Base-by-base conservation (phyloP, 1,140 invertebrate genomes). In the Doryteuthis pealeii region DNA sequence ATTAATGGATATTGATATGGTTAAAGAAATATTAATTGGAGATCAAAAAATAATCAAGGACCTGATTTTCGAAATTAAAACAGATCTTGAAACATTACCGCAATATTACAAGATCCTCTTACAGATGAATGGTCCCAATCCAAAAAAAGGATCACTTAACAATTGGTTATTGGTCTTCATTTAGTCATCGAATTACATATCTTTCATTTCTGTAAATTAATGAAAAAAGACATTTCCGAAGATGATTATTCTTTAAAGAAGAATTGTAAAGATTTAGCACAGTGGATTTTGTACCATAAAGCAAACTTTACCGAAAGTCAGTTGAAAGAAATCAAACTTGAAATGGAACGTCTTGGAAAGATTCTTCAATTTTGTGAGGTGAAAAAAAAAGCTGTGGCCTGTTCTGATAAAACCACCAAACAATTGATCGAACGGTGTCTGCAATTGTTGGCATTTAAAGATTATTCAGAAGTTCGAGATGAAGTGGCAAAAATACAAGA, bases 1-100 rank as follows among this genome's bases (percentile, higher is more conserved):
- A 43, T 85, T 90, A 22, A 79, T 83, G 54, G 89, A 91, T 76
- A 90, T 93, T 49, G 88, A 89, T 69, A 82, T 83, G 22, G 90
- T 92, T 1, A 92, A 93, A 81, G 76, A 58, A 67, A 81, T 77
- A 65, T 79, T 85, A 30, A 82, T 80, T 72, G 83, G 81, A 54
- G 75, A 75, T 18, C 66, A 45, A 40, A n/a, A 30, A 22, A 49
- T 49, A 40, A 73, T 72, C 35, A 6, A 32, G 22, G 18, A n/a
- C 6, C 30, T 28, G 35, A 69, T 1, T 31, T 74, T 32, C 22
- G 2, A 32, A 5, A 32, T 74, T 10, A 10, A 5, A 68, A 5
- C 10, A 49, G n/a, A 69, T 26, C 3, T 69, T 12, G 8, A 15
- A 22, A 69, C 1, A 43, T 69, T 22, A n/a, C 4, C 15, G 4